These are phyloP conservation scores for Myiagra hebetior DNA, from an alignment of 2,113 vertebrate species.

Conservation along the genomic window DNA sequence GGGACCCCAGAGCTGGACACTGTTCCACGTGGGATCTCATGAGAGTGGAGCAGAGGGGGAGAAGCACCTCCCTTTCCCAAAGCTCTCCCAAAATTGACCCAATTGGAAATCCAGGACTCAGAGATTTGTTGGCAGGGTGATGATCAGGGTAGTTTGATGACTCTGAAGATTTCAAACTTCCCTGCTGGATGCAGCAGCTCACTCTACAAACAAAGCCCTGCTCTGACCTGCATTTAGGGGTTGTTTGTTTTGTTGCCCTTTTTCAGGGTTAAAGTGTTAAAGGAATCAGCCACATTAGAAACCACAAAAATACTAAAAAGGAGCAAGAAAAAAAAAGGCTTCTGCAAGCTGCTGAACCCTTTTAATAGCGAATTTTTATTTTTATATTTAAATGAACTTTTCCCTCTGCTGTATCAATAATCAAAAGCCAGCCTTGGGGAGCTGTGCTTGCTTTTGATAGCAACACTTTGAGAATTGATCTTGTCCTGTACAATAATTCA, in stretches of 20 bases:
- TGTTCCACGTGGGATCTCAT: background rate
- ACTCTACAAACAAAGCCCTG: background rate
- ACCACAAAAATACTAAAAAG: background rate
- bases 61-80: background rate
- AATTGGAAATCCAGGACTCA: background rate
- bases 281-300: background rate
- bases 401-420: background rate
- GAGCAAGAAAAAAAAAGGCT: background rate
- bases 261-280: background rate
- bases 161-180: background rate
- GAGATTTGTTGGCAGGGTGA: background rate
- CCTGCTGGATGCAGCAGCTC: background rate
- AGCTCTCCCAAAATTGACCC: background rate
- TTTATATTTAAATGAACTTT: slow-evolving; percentile 14
- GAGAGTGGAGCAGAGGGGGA: too few species aligned
- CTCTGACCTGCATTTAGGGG: background rate
- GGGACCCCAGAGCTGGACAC: background rate
- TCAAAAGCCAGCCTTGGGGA: background rate
- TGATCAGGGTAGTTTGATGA: background rate
- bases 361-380: background rate
- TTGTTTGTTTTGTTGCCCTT: background rate
- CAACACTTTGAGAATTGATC: background rate
- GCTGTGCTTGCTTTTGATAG: background rate
- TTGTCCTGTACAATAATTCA: background rate
- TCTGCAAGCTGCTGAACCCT: background rate